These are phyloP conservation scores for Menidia beryllina DNA, from an alignment of 2,113 vertebrate genomes.

Conservation along the genomic window DNA sequence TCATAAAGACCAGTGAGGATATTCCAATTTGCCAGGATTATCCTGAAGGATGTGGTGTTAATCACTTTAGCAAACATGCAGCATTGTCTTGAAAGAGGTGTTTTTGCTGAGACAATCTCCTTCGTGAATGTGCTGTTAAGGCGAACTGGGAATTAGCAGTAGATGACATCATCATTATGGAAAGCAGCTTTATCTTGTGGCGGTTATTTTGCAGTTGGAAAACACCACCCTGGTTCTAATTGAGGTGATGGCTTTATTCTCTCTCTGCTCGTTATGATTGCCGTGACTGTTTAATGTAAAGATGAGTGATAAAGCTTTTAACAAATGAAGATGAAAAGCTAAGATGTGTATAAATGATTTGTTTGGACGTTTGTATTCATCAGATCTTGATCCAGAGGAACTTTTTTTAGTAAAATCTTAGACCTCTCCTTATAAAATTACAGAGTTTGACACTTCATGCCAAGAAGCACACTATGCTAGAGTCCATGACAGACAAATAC, in stretches of 20 bases:
- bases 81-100: constrained; percentile 45
- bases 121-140: constrained; percentile 42
- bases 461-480: constrained; percentile 2
- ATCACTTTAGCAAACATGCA: constrained; percentile 62
- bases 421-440: too few relatives aligned
- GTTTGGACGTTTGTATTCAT: not conserved
- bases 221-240: constrained; percentile 32
- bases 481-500: not conserved
- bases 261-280: not conserved
- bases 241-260: constrained; percentile 6
- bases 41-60: constrained; percentile 50
- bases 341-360: not conserved
- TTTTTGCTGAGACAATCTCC: constrained; percentile 36
- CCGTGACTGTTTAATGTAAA: constrained; percentile 1
- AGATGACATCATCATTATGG: constrained; percentile 63
- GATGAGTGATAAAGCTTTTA: not conserved
- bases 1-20: constrained; percentile 39
- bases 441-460: not conserved
- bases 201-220: constrained; percentile 16
- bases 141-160: constrained; percentile 63
- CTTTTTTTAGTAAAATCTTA: not conserved
- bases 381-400: not conserved
- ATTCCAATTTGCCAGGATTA: constrained; percentile 51
- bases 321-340: not conserved
- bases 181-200: constrained; percentile 42